These are phyloP conservation scores for Aleiodes alternator DNA, from an alignment of 2,888 invertebrate species.

Conservation along the genomic window DNA sequence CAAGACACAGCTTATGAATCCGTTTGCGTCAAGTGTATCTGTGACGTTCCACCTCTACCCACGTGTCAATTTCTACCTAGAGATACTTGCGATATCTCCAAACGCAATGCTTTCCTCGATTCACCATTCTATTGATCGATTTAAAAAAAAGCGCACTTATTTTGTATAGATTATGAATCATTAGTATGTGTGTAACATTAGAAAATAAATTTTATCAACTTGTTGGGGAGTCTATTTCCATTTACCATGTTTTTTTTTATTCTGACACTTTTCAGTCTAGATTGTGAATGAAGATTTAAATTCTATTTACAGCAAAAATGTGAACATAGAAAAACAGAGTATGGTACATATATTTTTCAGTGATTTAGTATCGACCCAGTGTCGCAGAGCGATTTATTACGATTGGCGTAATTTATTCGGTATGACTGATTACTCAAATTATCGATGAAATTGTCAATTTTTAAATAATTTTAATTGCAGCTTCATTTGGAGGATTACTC, in stretches of 20 bases:
- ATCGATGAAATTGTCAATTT: conserved; percentile 11
- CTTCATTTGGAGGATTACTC: conserved; percentile 83
- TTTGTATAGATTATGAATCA: too few relatives aligned
- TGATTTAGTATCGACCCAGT: conserved; percentile 82
- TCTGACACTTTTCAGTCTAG: background rate
- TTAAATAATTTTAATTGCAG: conserved; percentile 71
- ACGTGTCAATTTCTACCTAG: conserved; percentile 52
- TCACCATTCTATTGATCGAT: too few relatives aligned
- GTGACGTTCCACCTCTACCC: conserved; percentile 58
- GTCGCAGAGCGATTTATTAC: conserved; percentile 81
- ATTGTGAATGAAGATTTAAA: conserved; percentile 9
- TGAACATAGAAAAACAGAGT: conserved; percentile 77
- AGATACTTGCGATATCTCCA: conserved; percentile 41
- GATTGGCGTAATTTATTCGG: conserved; percentile 85
- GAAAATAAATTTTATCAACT: too few relatives aligned
- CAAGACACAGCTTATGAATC: conserved; percentile 41
- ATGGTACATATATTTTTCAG: conserved; percentile 82
- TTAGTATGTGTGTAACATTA: too few relatives aligned
- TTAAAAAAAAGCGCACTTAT: too few relatives aligned
- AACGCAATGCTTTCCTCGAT: background rate
- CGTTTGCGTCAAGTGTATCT: conserved; percentile 52
- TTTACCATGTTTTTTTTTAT: background rate
- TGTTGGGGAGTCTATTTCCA: too few relatives aligned
- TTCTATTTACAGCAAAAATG: conserved; percentile 74
- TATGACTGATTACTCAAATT: conserved; percentile 61